Evolutionary conservation across 2,113 vertebrate genomes (phyloP).

Genomic region (Mastomys natalensis): DNA sequence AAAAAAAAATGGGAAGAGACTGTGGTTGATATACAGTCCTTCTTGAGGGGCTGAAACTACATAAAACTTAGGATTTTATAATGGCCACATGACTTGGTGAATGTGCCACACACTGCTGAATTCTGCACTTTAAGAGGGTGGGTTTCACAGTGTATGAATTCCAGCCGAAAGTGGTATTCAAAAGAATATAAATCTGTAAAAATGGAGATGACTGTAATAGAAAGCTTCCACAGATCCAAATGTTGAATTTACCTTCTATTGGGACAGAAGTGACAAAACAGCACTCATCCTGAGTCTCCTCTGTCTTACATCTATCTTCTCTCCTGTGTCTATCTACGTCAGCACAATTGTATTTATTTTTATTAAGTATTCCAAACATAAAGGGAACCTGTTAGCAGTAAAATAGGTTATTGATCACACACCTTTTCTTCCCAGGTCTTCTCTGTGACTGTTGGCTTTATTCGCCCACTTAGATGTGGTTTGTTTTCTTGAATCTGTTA

Average conservation of each 20-base stretch:
- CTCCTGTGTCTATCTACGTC: background rate
- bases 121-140: background rate
- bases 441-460: background rate
- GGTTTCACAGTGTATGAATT: background rate
- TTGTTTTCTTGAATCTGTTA: background rate
- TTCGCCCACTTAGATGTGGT: background rate
- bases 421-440: too few species aligned
- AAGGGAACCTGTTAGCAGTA: background rate
- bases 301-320: background rate
- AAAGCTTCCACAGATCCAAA: background rate
- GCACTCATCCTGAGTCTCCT: background rate
- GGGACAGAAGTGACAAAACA: background rate
- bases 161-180: background rate
- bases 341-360: background rate
- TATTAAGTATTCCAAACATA: background rate
- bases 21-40: background rate
- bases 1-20: background rate
- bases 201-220: background rate
- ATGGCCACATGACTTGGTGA: background rate
- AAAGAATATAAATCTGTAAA: background rate
- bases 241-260: background rate
- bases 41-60: background rate
- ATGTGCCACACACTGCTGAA: background rate
- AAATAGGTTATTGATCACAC: background rate
- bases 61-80: background rate